These are phyloP conservation scores for Lasioglossum pauxillum DNA, from an alignment of 2,888 invertebrate genomes.

Conservation along the genomic window DNA sequence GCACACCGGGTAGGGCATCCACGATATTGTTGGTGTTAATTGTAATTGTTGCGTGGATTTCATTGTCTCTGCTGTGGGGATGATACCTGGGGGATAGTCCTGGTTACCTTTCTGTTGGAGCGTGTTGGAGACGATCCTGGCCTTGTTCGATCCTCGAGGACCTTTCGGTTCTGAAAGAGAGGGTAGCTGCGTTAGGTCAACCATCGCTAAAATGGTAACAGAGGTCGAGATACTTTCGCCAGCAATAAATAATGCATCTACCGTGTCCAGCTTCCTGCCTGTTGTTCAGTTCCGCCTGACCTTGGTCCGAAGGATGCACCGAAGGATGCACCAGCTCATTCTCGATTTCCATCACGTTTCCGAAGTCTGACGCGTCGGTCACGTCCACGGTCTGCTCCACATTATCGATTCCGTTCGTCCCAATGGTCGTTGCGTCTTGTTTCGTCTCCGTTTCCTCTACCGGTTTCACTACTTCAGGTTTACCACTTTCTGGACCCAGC, in stretches of 20 bases:
- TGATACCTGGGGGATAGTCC: slow-evolving; percentile 33
- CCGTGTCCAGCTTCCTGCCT: slow-evolving; percentile 31
- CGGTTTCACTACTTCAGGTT: not conserved
- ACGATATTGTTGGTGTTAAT: slow-evolving; percentile 70
- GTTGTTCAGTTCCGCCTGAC: slow-evolving; percentile 32
- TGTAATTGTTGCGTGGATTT: slow-evolving; percentile 78
- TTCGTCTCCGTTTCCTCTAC: not conserved
- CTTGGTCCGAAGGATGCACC: slow-evolving; percentile 51
- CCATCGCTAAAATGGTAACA: not conserved
- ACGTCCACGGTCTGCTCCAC: slow-evolving; percentile 16
- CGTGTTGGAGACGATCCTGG: slow-evolving; percentile 21
- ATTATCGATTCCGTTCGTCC: slow-evolving; percentile 12
- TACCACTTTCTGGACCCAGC: not conserved
- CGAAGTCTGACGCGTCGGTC: slow-evolving; percentile 28
- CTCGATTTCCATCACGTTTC: slow-evolving; percentile 62
- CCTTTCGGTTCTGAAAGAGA: not conserved
- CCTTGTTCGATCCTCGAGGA: not conserved
- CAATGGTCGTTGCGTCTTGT: slow-evolving; percentile 9
- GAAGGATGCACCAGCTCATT: slow-evolving; percentile 49
- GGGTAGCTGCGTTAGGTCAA: not conserved
- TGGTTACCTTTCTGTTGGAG: slow-evolving; percentile 14
- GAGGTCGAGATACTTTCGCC: not conserved
- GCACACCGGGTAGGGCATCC: slow-evolving; percentile 76
- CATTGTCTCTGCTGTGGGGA: slow-evolving; percentile 74
- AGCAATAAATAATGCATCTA: slow-evolving; percentile 35